These are phyloP conservation scores for Scaptomyza polygonia DNA, from an alignment of 2,888 invertebrate genomes.

Conservation along the genomic window DNA sequence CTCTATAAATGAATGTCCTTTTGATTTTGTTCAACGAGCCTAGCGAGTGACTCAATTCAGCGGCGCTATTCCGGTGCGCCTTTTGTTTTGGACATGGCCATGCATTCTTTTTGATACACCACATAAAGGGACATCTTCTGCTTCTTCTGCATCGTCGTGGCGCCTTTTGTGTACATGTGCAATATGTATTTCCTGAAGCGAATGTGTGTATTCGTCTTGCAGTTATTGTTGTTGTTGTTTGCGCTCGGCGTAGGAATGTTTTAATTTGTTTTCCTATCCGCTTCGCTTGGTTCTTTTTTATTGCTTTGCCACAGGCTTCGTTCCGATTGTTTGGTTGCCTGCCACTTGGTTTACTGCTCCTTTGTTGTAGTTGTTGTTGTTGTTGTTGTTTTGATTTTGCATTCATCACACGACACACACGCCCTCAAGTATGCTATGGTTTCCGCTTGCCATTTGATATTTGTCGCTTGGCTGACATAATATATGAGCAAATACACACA, in stretches of 20 bases:
- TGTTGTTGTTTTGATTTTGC: slow-evolving; percentile 55
- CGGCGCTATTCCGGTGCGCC: slow-evolving; percentile 57
- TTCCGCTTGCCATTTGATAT: slow-evolving; percentile 69
- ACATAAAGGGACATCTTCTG: slow-evolving; percentile 40
- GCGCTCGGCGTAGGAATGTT: slow-evolving; percentile 74
- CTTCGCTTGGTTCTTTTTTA: slow-evolving; percentile 74
- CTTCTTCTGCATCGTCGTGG: slow-evolving; percentile 20
- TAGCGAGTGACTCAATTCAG: slow-evolving; percentile 80
- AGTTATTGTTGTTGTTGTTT: slow-evolving; percentile 35
- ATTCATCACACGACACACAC: slow-evolving; percentile 76
- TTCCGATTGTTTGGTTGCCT: slow-evolving; percentile 73
- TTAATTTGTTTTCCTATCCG: slow-evolving; percentile 81
- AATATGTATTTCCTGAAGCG: slow-evolving; percentile 44
- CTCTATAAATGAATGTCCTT: slow-evolving; percentile 81
- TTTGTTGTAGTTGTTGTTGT: slow-evolving; percentile 4
- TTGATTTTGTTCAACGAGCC: slow-evolving; percentile 82
- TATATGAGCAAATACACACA: slow-evolving; percentile 39
- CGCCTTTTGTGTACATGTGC: slow-evolving; percentile 59
- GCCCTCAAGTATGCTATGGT: slow-evolving; percentile 68
- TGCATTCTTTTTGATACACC: slow-evolving; percentile 51
- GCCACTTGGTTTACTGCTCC: slow-evolving; percentile 68
- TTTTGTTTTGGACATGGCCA: slow-evolving; percentile 52
- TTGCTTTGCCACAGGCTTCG: slow-evolving; percentile 74
- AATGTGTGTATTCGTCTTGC: slow-evolving; percentile 48
- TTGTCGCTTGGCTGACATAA: slow-evolving; percentile 58